Percentiles rank a stretch among this genome's conserved stretches.
phyloP scores from a whole-genome alignment of 2,797 vertebrate genomes.

The Leuciscus waleckii region DNA sequence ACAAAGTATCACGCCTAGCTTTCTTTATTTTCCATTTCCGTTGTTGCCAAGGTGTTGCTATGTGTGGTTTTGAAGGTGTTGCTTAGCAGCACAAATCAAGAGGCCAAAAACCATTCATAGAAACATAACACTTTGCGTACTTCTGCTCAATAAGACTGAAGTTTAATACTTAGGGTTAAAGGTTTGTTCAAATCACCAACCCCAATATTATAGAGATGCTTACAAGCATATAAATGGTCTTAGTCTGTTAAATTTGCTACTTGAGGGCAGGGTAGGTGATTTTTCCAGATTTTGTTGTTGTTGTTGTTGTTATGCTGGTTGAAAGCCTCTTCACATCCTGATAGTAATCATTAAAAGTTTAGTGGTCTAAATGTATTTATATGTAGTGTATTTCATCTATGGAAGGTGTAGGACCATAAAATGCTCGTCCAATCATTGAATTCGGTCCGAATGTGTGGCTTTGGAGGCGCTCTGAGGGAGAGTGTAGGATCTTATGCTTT shows the following conservation, averaged over 20 bases:
- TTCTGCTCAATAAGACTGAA: not conserved
- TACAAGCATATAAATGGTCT: not conserved
- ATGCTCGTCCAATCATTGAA: too few species aligned
- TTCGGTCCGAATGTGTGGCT: too few species aligned
- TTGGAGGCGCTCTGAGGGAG: too few species aligned
- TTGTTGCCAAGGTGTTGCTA: not conserved
- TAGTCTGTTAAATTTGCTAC: not conserved
- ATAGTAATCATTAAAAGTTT: too few species aligned
- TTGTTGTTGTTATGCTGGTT: too few species aligned
- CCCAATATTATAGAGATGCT: not conserved
- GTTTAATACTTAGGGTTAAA: not conserved
- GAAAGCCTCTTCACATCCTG: too few species aligned
- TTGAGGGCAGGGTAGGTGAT: not conserved
- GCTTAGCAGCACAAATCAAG: slow-evolving; percentile 1
- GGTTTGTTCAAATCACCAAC: not conserved
- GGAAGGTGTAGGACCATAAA: too few species aligned
- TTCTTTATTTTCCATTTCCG: not conserved
- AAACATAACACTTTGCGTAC: not conserved
- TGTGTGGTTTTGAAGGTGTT: not conserved
- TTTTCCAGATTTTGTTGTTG: too few species aligned
- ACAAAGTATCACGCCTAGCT: not conserved
- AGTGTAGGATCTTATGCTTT: too few species aligned
- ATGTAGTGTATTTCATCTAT: too few species aligned
- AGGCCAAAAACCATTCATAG: not conserved
- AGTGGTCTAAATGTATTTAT: too few species aligned